A percentile compares a stretch with the other conserved stretches of the same genome.
Evolutionary conservation across 35 echinoderm and acorn worm species (phyloP).

Genomic region (Lytechinus variegatus): DNA sequence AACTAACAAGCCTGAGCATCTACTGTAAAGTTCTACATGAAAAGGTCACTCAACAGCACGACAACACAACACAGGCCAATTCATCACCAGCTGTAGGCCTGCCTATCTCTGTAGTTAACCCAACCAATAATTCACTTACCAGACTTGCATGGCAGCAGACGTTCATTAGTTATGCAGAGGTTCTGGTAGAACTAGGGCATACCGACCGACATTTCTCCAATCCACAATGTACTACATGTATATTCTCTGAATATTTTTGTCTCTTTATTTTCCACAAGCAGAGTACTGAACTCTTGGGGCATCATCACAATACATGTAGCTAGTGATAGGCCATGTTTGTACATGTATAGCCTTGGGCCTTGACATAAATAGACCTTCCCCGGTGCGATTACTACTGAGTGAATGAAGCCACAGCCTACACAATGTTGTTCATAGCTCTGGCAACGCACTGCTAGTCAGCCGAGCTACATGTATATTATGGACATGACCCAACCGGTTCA

Average conservation of each 20-base stretch:
- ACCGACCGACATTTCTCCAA: neutral
- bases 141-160: neutral
- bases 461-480: neutral
- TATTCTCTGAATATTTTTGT: neutral
- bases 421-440: neutral
- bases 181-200: neutral
- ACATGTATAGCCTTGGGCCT: slow-evolving; percentile 30
- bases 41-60: neutral
- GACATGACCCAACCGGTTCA: slow-evolving; percentile 4
- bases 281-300: neutral
- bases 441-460: neutral
- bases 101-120: neutral
- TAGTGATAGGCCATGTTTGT: slow-evolving; percentile 30
- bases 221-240: neutral
- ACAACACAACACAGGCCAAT: neutral
- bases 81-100: neutral
- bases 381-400: neutral
- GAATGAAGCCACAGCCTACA: neutral
- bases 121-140: slow-evolving; percentile 4
- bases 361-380: slow-evolving; percentile 45
- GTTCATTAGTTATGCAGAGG: slow-evolving; percentile 11
- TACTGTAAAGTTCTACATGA: neutral
- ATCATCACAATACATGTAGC: neutral
- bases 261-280: neutral
- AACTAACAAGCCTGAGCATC: neutral